Conservation (phyloP, 2,888 invertebrate genomes). For the Nomada ferruginata region DNA sequence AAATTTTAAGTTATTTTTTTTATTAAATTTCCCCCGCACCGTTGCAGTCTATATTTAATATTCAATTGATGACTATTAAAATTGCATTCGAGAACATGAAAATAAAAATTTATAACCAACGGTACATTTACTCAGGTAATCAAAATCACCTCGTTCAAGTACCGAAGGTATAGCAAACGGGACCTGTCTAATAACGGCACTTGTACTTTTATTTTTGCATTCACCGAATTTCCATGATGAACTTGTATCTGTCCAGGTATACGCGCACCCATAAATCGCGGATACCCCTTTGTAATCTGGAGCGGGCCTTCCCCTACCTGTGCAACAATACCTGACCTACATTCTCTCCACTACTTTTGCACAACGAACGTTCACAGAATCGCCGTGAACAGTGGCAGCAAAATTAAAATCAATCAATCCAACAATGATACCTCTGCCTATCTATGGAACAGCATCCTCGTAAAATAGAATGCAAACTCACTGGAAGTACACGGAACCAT, state of each 20-base stretch:
- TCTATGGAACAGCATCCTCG: neutral
- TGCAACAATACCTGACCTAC: constrained; percentile 29
- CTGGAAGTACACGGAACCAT: neutral
- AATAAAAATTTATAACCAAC: neutral
- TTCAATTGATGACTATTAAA: neutral
- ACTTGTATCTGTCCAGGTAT: neutral
- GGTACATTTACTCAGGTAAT: neutral
- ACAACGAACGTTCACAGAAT: neutral
- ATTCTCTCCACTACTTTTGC: neutral
- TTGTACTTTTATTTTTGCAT: too few relatives aligned
- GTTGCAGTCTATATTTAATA: neutral
- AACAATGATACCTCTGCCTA: neutral
- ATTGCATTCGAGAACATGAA: neutral
- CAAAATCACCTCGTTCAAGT: neutral
- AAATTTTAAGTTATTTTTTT: constrained; percentile 8
- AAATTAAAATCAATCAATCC: neutral
- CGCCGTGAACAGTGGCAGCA: neutral
- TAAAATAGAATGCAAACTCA: neutral
- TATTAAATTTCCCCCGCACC: neutral
- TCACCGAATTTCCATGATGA: neutral
- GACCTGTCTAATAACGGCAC: too few relatives aligned
- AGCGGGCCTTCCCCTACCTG: constrained; percentile 7
- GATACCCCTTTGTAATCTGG: neutral
- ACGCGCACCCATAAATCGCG: neutral
- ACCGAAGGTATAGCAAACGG: neutral